Percentiles rank a stretch among this genome's conserved stretches.
phyloP scores from a whole-genome alignment of 2,113 vertebrate species.

The Catharus minimus region DNA sequence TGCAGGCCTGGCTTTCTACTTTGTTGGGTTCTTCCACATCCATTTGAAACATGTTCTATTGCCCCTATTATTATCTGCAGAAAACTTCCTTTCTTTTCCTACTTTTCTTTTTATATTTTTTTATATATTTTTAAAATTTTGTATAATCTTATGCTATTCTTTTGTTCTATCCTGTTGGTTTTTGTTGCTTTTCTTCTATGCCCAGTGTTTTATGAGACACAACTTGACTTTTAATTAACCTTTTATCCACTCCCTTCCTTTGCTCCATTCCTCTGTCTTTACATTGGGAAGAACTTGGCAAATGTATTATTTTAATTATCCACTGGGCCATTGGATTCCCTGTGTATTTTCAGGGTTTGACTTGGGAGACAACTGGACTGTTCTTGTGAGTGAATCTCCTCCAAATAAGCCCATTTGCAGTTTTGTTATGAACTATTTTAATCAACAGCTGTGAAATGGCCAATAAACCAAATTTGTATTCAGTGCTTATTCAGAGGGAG shows the following conservation, averaged over 20 bases:
- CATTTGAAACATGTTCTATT: background rate
- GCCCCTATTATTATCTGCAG: constrained; percentile 10
- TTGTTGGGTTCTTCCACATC: constrained; percentile 23
- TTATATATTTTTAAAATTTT: background rate
- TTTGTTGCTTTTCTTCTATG: background rate
- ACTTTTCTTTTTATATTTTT: background rate
- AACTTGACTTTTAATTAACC: constrained; percentile 57
- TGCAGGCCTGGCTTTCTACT: constrained; percentile 32
- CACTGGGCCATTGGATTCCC: background rate
- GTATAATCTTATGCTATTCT: background rate
- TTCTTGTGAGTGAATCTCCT: background rate
- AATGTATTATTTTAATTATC: constrained; percentile 31
- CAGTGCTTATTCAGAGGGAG: background rate
- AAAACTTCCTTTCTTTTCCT: background rate
- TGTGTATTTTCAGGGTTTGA: background rate
- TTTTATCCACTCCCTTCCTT: background rate
- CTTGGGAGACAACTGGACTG: background rate
- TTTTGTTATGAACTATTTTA: constrained; percentile 51
- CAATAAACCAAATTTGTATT: constrained; percentile 50
- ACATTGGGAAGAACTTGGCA: background rate
- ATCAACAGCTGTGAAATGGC: constrained; percentile 56
- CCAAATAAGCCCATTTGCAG: constrained; percentile 36
- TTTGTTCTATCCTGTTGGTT: background rate
- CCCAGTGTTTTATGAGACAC: background rate
- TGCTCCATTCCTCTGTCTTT: background rate